These are phyloP conservation scores for Scotopteryx bipunctaria DNA, from an alignment of 2,888 invertebrate species.

Conservation along the genomic window DNA sequence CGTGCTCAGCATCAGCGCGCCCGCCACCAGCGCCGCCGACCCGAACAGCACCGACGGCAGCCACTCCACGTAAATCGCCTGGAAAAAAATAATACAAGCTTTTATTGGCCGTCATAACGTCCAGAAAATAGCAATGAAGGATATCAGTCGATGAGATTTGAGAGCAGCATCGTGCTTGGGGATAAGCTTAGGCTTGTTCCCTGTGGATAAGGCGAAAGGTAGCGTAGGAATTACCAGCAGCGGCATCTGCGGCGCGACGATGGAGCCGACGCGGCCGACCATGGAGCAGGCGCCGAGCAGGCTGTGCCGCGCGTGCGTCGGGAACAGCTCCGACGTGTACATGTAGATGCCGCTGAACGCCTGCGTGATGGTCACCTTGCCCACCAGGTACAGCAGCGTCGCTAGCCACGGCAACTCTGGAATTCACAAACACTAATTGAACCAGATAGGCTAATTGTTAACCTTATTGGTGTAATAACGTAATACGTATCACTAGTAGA, in stretches of 20 bases:
- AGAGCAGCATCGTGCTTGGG: too few species aligned
- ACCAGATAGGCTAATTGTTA: too few species aligned
- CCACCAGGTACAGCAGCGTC: conserved; percentile 81
- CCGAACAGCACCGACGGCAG: conserved; percentile 85
- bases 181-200: too few species aligned
- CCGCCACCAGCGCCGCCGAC: conserved; percentile 79
- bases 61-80: conserved; percentile 79
- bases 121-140: too few species aligned
- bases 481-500: too few species aligned
- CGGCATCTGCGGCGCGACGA: conserved; percentile 88
- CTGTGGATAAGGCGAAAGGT: too few species aligned
- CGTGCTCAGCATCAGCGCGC: conserved; percentile 81
- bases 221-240: conserved; percentile 84
- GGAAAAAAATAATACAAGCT: too few species aligned
- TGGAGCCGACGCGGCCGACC: conserved; percentile 89
- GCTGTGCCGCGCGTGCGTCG: conserved; percentile 87
- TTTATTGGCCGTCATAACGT: too few species aligned
- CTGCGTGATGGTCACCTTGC: conserved; percentile 87
- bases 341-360: conserved; percentile 87
- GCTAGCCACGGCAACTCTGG: conserved; percentile 65
- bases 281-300: conserved; percentile 88
- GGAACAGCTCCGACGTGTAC: conserved; percentile 89
- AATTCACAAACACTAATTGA: conserved; percentile 16
- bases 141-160: too few species aligned
- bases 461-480: too few species aligned